A percentile compares a stretch with the other conserved stretches of the same genome.
Evolutionary conservation across 2,888 invertebrate species (phyloP).

Genomic region (Bombyx huttoni): DNA sequence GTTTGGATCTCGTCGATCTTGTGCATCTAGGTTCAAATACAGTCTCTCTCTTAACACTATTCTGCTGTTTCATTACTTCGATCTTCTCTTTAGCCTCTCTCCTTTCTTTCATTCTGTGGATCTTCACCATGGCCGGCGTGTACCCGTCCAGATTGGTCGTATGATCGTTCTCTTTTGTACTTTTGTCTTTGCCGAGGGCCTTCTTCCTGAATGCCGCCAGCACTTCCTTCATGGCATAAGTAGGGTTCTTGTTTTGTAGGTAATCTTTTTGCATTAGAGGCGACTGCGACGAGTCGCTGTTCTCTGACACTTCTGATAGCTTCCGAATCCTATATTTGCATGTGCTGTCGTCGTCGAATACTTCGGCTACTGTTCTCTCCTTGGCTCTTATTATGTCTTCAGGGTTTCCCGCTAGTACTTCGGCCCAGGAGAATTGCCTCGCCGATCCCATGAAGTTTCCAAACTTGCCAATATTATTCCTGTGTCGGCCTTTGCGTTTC

Average conservation of each 20-base stretch:
- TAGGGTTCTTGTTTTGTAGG: constrained; percentile 72
- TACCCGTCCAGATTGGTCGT: constrained; percentile 42
- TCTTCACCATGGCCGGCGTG: constrained; percentile 72
- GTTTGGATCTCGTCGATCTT: constrained; percentile 25
- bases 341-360: constrained; percentile 40
- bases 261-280: constrained; percentile 56
- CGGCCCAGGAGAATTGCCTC: constrained; percentile 77
- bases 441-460: constrained; percentile 68
- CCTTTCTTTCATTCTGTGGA: constrained; percentile 60
- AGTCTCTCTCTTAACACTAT: constrained; percentile 22
- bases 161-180: constrained; percentile 34
- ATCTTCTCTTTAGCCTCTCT: constrained; percentile 48
- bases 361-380: constrained; percentile 32
- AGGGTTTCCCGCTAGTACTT: constrained; percentile 76
- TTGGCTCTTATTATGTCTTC: constrained; percentile 72
- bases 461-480: constrained; percentile 62
- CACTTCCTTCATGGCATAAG: constrained; percentile 80
- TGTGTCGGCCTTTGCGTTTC: constrained; percentile 54
- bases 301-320: constrained; percentile 50
- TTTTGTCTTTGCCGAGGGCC: constrained; percentile 21
- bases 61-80: constrained; percentile 31
- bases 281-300: constrained; percentile 41
- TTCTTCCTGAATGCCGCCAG: constrained; percentile 74
- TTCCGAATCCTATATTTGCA: constrained; percentile 60
- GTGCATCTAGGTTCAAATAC: constrained; percentile 25